These are phyloP conservation scores for Melanophora roralis DNA, from an alignment of 2,888 invertebrate species.

Conservation along the genomic window DNA sequence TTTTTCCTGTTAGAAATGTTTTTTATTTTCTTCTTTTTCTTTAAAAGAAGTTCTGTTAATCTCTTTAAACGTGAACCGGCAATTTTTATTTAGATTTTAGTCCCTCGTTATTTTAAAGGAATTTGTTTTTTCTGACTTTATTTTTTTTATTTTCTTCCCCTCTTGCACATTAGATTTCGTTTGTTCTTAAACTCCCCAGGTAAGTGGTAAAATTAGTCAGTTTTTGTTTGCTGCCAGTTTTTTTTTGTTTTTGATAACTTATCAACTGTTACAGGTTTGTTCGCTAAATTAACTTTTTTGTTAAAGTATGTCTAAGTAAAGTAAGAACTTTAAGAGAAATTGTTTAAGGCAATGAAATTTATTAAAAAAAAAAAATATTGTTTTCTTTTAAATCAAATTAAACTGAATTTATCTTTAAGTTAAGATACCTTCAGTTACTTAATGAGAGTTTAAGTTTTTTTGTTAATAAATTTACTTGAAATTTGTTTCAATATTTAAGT, in stretches of 20 bases:
- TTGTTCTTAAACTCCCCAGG: not conserved
- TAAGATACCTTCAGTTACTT: no score
- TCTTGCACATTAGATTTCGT: not conserved
- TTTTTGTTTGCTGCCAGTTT: no score
- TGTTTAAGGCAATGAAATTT: no score
- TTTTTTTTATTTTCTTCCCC: not conserved
- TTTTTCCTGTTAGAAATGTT: not conserved
- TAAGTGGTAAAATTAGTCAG: not conserved
- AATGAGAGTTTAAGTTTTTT: not conserved
- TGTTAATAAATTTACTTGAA: not conserved
- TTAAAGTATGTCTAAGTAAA: no score
- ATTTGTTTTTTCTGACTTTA: conserved; percentile 1
- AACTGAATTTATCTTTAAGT: no score
- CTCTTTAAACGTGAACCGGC: conserved; percentile 8
- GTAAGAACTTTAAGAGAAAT: no score
- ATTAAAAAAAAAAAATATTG: no score
- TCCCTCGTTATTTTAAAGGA: not conserved
- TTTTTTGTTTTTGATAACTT: not conserved
- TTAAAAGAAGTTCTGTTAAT: not conserved
- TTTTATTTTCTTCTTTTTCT: not conserved
- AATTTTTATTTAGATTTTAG: not conserved
- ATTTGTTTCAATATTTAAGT: not conserved
- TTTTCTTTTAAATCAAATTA: no score
- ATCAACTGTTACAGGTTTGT: not conserved
- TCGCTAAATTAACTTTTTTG: not conserved